Evolutionary conservation across 2,797 vertebrate genomes (phyloP).

Genomic region (Ptychobarbus kaznakovi): DNA sequence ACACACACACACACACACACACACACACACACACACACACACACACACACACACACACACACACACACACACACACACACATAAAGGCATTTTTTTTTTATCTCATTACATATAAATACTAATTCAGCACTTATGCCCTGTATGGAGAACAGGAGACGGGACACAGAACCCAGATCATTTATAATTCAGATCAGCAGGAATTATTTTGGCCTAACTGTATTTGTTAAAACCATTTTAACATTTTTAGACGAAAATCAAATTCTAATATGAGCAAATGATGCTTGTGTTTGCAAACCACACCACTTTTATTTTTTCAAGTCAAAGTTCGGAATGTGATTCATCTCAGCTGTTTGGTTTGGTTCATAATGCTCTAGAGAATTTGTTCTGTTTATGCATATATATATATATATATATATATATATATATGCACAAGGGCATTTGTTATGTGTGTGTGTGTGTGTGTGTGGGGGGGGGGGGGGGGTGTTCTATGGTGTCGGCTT

Average conservation of each 20-base stretch:
- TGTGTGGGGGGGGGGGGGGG: too few relatives aligned
- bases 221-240: neutral
- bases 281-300: neutral
- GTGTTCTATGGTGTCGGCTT: neutral
- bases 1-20: neutral
- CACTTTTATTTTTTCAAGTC: too few relatives aligned
- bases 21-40: neutral
- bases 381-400: too few relatives aligned
- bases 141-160: neutral
- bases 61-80: neutral
- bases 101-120: conserved; percentile 34
- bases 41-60: neutral
- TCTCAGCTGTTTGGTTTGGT: neutral
- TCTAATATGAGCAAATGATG: neutral
- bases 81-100: conserved; percentile 8
- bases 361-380: neutral
- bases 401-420: too few relatives aligned
- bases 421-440: too few relatives aligned
- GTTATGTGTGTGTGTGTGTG: too few relatives aligned
- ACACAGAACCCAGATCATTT: neutral
- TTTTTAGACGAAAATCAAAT: neutral
- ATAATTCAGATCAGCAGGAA: conserved; percentile 23
- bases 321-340: neutral
- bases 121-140: conserved; percentile 27
- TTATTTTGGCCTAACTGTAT: neutral